Conservation (phyloP, 1,140 invertebrate genomes). For the Drosophila mauritiana region DNA sequence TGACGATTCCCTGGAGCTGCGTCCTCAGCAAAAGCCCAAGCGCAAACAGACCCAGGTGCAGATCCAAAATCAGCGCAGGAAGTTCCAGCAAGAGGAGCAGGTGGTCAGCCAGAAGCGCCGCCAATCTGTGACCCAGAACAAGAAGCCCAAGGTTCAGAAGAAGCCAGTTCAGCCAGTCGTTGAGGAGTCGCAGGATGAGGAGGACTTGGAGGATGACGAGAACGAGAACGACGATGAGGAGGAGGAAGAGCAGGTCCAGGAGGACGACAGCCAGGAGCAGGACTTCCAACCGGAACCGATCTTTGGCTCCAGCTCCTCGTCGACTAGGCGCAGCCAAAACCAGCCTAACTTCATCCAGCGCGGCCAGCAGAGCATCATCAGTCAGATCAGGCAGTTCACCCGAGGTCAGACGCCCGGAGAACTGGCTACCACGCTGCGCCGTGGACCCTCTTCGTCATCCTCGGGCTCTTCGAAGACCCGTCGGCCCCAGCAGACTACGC, state of each 20-base stretch:
- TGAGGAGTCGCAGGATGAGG: conserved; percentile 41
- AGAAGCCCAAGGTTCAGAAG: conserved; percentile 28
- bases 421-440: conserved; percentile 49
- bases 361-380: conserved; percentile 73
- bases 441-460: neutral
- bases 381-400: conserved; percentile 74
- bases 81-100: conserved; percentile 19
- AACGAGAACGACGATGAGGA: conserved; percentile 47
- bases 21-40: conserved; percentile 43
- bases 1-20: conserved; percentile 42
- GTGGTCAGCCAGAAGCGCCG: conserved; percentile 36
- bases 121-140: conserved; percentile 5
- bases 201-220: conserved; percentile 40
- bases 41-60: conserved; percentile 23
- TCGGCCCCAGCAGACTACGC: conserved; percentile 69
- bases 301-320: conserved; percentile 35
- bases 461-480: conserved; percentile 19
- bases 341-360: conserved; percentile 76
- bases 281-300: conserved; percentile 14
- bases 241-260: conserved; percentile 32
- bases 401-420: conserved; percentile 68
- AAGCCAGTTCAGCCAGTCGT: conserved; percentile 21
- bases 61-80: conserved; percentile 20
- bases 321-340: conserved; percentile 60
- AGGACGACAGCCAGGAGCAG: conserved; percentile 42